A percentile compares a stretch with the other conserved stretches of the same genome.
phyloP scores from a whole-genome alignment of 2,113 vertebrate species.

The Petromus typicus region DNA sequence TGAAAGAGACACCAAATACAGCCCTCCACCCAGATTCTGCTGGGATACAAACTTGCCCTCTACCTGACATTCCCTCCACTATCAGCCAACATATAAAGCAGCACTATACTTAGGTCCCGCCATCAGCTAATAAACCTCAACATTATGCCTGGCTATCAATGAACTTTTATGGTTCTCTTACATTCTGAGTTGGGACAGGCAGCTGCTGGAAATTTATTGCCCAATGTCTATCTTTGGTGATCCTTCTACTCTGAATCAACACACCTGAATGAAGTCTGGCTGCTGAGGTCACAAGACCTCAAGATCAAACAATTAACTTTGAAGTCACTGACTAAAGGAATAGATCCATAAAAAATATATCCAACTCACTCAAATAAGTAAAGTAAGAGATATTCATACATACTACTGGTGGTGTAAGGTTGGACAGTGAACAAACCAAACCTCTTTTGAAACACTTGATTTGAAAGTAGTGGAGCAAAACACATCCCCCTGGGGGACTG shows the following conservation, averaged over 20 bases:
- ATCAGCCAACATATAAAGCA: not conserved
- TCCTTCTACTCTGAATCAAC: not conserved
- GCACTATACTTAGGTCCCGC: not conserved
- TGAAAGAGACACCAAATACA: not conserved
- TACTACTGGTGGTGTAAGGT: not conserved
- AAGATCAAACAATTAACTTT: not conserved
- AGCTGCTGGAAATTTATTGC: not conserved
- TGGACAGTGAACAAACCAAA: not conserved
- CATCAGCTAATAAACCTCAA: not conserved
- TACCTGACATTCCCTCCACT: not conserved
- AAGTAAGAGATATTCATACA: not conserved
- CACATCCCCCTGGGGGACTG: not conserved
- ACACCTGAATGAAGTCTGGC: not conserved
- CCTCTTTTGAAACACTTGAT: not conserved
- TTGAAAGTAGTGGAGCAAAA: not conserved
- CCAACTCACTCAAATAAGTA: not conserved
- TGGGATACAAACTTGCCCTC: not conserved
- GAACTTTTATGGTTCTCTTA: not conserved
- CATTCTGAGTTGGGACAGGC: not conserved
- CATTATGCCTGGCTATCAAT: not conserved
- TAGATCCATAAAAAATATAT: not conserved
- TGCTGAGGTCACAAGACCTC: not conserved
- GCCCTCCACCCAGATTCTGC: not conserved
- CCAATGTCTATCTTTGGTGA: slow-evolving; percentile 12
- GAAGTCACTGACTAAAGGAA: not conserved